A percentile compares a stretch with the other conserved stretches of the same genome.
Conservation (phyloP, 2,888 invertebrate species). For the Synergus japonicus region DNA sequence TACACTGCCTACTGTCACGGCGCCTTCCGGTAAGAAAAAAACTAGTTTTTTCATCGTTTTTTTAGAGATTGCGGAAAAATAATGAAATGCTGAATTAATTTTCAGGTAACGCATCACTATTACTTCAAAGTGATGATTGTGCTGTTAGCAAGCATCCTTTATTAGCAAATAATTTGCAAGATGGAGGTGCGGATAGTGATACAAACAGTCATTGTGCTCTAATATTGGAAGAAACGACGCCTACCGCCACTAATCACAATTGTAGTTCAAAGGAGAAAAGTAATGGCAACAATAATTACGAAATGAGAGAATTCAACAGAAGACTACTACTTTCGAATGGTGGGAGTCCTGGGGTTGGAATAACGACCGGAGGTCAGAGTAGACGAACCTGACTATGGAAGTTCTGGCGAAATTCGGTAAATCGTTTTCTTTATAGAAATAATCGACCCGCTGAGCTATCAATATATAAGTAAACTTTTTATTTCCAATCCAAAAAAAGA, state of each 20-base stretch:
- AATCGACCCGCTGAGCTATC: constrained; percentile 71
- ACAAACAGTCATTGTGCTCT: constrained; percentile 81
- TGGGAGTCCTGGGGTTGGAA: constrained; percentile 76
- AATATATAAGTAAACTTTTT: constrained; percentile 63
- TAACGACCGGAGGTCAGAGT: constrained; percentile 78
- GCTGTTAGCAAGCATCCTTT: constrained; percentile 76
- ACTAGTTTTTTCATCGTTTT: background rate
- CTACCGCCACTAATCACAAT: constrained; percentile 69
- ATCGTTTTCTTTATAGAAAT: constrained; percentile 71
- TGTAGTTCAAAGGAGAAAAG: constrained; percentile 79
- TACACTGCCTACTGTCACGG: constrained; percentile 64
- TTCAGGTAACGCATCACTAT: constrained; percentile 71
- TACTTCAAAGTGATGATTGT: constrained; percentile 74
- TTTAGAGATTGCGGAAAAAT: background rate
- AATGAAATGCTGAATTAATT: constrained; percentile 39
- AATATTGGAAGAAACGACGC: constrained; percentile 78
- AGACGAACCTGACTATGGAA: constrained; percentile 76
- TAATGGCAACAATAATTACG: constrained; percentile 89
- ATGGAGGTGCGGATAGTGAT: constrained; percentile 81
- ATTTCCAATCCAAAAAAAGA: constrained; percentile 36
- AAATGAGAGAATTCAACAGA: constrained; percentile 85
- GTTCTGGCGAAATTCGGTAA: constrained; percentile 73
- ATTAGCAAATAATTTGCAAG: constrained; percentile 70
- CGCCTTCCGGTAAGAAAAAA: constrained; percentile 60
- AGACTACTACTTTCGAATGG: constrained; percentile 72